A percentile compares a stretch with the other conserved stretches of the same genome.
Evolutionary conservation across 2,888 invertebrate genomes (phyloP).

Genomic region (Nasonia oneida): DNA sequence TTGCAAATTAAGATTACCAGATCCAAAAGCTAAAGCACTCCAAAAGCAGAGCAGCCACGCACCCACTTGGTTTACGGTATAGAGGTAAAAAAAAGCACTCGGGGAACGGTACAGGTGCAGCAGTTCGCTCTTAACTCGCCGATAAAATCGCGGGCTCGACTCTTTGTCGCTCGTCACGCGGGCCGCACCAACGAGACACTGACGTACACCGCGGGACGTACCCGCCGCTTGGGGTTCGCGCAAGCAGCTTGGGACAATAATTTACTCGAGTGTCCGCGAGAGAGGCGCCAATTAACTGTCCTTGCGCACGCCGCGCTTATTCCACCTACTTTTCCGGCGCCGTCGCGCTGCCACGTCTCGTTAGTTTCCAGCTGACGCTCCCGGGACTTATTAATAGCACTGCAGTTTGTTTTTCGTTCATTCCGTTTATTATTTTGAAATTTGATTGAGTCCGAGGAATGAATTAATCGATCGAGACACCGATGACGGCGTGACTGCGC

Average conservation of each 20-base stretch:
- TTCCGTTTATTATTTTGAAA: neutral
- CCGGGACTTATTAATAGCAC: neutral
- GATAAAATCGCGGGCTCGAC: conserved; percentile 51
- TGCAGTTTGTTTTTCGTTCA: neutral
- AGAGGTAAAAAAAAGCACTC: neutral
- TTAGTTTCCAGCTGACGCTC: neutral
- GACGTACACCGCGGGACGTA: conserved; percentile 61
- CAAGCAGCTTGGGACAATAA: conserved; percentile 65
- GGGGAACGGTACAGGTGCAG: conserved; percentile 40
- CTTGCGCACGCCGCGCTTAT: conserved; percentile 64
- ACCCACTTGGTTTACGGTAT: neutral
- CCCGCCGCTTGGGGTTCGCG: neutral
- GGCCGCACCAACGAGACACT: conserved; percentile 60
- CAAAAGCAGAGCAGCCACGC: neutral
- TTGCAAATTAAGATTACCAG: neutral
- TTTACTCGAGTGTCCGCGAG: conserved; percentile 69
- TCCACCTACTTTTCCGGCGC: conserved; percentile 67
- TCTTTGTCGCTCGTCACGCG: conserved; percentile 58
- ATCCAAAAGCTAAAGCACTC: neutral
- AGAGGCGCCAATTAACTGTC: conserved; percentile 72
- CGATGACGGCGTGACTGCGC: neutral
- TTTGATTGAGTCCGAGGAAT: neutral
- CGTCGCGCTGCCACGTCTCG: conserved; percentile 14
- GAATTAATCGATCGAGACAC: neutral
- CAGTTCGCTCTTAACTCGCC: conserved; percentile 34